phyloP scores from a whole-genome alignment of 1,140 invertebrate species.

The Macrobrachium rosenbergii region DNA sequence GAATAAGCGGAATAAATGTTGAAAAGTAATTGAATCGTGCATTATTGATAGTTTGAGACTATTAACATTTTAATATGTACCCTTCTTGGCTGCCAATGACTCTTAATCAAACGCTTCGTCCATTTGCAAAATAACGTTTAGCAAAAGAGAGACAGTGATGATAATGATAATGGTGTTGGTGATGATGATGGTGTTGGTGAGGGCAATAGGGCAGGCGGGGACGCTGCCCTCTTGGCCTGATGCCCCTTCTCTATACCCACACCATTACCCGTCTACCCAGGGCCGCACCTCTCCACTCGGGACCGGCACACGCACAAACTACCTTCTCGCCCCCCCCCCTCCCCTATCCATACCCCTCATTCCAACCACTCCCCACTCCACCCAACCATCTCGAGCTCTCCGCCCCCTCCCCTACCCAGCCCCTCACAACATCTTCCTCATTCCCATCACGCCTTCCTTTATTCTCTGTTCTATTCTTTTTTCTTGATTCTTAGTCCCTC shows the following conservation, averaged over 20 bases:
- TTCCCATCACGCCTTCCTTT: background rate
- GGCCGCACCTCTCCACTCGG: background rate
- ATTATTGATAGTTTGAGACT: no score
- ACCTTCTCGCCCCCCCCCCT: background rate
- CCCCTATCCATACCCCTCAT: background rate
- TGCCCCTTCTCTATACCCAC: constrained; percentile 4
- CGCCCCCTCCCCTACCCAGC: background rate
- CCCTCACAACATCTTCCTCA: background rate
- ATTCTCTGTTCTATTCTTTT: background rate
- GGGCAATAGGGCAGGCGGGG: constrained; percentile 55
- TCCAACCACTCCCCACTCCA: background rate
- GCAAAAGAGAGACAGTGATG: no score
- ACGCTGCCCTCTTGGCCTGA: constrained; percentile 57
- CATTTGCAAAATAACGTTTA: no score
- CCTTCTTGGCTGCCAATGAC: no score
- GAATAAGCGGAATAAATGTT: no score
- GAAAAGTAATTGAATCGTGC: no score
- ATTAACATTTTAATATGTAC: no score
- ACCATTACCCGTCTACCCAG: background rate
- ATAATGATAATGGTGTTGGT: no score
- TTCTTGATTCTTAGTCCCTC: no score
- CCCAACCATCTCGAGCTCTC: background rate
- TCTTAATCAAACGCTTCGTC: no score
- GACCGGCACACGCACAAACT: background rate
- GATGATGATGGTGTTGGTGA: background rate